Conservation (phyloP, 2,797 vertebrate genomes). For the Chanos chanos region DNA sequence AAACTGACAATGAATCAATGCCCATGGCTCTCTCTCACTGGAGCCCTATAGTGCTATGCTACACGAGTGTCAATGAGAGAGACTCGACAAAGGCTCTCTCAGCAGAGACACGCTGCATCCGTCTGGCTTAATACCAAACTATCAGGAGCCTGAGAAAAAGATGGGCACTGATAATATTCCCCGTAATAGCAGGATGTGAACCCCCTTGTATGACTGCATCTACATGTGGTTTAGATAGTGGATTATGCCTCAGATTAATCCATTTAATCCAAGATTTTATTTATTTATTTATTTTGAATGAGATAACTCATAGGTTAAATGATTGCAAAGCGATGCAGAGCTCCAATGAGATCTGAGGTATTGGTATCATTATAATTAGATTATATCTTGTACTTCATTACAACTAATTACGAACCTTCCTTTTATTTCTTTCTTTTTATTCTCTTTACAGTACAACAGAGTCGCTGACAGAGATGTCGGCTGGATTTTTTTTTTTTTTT, state of each 20-base stretch:
- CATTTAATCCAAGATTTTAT: too few species aligned
- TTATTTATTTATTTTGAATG: too few species aligned
- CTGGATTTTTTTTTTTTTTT: too few species aligned
- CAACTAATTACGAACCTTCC: too few species aligned
- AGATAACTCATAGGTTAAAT: too few species aligned
- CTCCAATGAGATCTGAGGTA: too few species aligned
- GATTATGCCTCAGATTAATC: too few species aligned
- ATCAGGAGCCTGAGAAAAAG: constrained; percentile 27
- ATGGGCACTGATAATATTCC: constrained; percentile 18
- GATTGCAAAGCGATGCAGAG: too few species aligned
- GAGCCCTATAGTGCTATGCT: constrained; percentile 21
- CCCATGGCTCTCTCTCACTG: constrained; percentile 27
- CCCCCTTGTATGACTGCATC: too few species aligned
- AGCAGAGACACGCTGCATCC: constrained; percentile 28
- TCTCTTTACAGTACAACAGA: neutral
- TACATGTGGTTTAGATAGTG: too few species aligned
- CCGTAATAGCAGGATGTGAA: too few species aligned
- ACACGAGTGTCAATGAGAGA: constrained; percentile 37
- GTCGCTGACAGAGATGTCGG: constrained; percentile 26
- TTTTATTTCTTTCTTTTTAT: neutral
- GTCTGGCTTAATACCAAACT: constrained; percentile 33
- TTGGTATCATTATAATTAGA: too few species aligned
- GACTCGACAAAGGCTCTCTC: constrained; percentile 30
- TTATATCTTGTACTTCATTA: neutral
- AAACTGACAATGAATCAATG: constrained; percentile 49